A percentile compares a stretch with the other conserved stretches of the same genome.
Evolutionary conservation across 37 sponge, comb jelly and placozoan species (phyloP).

Genomic region (Spongilla lacustris): DNA sequence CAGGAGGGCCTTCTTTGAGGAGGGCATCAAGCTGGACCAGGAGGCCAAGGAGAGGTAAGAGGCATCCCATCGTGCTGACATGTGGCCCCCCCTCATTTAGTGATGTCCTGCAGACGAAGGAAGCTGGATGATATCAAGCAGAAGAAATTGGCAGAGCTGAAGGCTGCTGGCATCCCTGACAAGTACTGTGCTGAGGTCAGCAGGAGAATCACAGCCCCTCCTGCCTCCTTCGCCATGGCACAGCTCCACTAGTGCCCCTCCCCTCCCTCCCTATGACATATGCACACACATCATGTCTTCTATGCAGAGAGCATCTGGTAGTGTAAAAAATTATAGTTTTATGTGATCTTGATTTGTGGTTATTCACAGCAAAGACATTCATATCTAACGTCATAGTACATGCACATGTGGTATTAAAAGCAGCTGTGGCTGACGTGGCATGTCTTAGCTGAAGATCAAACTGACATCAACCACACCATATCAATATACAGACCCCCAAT

Average conservation of each 20-base stretch:
- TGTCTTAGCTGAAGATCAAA: too few relatives aligned
- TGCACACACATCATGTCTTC: not conserved
- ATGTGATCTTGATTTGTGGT: not conserved
- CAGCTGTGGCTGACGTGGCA: too few relatives aligned
- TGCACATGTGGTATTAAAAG: too few relatives aligned
- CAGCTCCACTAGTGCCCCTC: constrained; percentile 5
- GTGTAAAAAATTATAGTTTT: not conserved
- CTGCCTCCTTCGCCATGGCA: constrained; percentile 87
- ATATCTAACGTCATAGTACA: too few relatives aligned
- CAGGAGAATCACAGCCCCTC: constrained; percentile 90
- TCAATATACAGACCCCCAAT: too few relatives aligned
- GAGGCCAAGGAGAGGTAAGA: constrained; percentile 94
- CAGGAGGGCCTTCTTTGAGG: constrained; percentile 93
- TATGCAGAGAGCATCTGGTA: not conserved
- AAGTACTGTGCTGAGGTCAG: constrained; percentile 98
- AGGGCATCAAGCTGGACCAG: constrained; percentile 93
- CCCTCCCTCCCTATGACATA: not conserved
- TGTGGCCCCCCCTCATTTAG: not conserved
- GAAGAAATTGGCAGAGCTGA: constrained; percentile 87
- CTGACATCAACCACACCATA: too few relatives aligned
- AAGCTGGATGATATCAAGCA: constrained; percentile 95
- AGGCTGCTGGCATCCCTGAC: constrained; percentile 89
- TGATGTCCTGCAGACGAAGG: constrained; percentile 42
- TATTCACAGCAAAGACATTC: too few relatives aligned
- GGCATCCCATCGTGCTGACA: not conserved